Base-by-base conservation (phyloP, 2,888 invertebrate genomes). In the Sphaeridia pumilis region DNA sequence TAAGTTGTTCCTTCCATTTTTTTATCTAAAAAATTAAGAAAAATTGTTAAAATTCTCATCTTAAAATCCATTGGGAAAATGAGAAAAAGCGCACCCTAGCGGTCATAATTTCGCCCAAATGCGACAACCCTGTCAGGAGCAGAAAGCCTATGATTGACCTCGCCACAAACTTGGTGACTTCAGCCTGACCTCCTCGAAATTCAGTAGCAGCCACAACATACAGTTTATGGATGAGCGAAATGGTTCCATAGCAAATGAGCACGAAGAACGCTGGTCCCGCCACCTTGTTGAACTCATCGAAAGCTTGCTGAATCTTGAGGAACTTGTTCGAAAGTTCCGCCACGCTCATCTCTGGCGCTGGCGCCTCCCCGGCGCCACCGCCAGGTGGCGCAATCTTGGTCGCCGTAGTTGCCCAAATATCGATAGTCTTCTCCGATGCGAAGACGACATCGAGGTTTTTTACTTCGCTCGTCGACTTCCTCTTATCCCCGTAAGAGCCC, bases 1-100 rank as follows among this genome's bases (percentile, higher is more conserved):
- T 51, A 10, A 51, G 26, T 36, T 46, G 51, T 22, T 51, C 51
- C 20, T 51, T 51, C 51, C 45, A 51, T 36, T 51, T 36, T 25
- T 31, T 45, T 25, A 51, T 51, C 51, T 51, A 27, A 14, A 28
- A 21, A 44, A 25, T 3, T 14, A n/a, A 46, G 4, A 25, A 26
- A 21, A 27, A n/a, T 25, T 3, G 20, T n/a, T 24, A 42, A n/a
- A n/a, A n/a, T n/a, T n/a, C n/a, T n/a, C n/a, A n/a, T n/a, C n/a
- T n/a, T n/a, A n/a, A n/a, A n/a, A n/a, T n/a, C n/a, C n/a, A n/a
- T n/a, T n/a, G n/a, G n/a, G n/a, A n/a, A n/a, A n/a, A n/a, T n/a
- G n/a, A n/a, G n/a, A n/a, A n/a, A 12, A 38, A 12, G 28, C 44
- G 24, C 10, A 51, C 51, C 38, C 45, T 45, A 7, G 34, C 10